Percentiles rank a stretch among this genome's conserved stretches.
Conservation (phyloP, 92 coral and sea anemone genomes). For the Muricea muricata region DNA sequence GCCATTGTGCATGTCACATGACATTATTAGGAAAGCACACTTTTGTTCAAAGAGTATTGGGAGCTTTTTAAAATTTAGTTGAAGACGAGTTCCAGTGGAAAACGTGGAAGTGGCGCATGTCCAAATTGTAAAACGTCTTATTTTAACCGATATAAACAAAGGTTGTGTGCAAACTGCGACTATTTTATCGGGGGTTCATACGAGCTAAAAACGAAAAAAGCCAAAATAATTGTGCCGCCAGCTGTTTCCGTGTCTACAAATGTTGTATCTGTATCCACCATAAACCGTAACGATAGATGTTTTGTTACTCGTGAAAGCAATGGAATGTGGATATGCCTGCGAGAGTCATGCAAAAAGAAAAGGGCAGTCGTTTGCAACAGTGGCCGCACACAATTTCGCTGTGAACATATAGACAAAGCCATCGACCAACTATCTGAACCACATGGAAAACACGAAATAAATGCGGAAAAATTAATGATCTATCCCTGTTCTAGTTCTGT, state of each 20-base stretch:
- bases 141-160: neutral
- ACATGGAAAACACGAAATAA: neutral
- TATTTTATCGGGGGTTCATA: neutral
- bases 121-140: neutral
- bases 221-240: neutral
- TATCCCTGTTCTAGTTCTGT: neutral
- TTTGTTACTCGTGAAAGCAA: slow-evolving; percentile 11
- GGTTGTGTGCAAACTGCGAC: neutral
- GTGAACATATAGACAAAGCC: slow-evolving; percentile 37
- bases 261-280: neutral
- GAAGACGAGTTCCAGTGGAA: neutral
- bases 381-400: neutral
- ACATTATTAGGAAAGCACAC: no score
- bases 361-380: neutral
- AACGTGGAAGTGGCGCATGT: neutral
- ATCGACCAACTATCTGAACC: neutral
- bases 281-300: slow-evolving; percentile 11
- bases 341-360: neutral
- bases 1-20: neutral
- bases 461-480: neutral
- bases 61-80: no score
- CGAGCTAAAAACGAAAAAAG: neutral
- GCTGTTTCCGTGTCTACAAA: neutral
- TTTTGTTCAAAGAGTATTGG: no score
- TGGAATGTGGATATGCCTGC: slow-evolving; percentile 1